Percentiles rank a stretch among this genome's conserved stretches.
phyloP scores from a whole-genome alignment of 1,140 invertebrate genomes.

The Andrena cerasifolii region DNA sequence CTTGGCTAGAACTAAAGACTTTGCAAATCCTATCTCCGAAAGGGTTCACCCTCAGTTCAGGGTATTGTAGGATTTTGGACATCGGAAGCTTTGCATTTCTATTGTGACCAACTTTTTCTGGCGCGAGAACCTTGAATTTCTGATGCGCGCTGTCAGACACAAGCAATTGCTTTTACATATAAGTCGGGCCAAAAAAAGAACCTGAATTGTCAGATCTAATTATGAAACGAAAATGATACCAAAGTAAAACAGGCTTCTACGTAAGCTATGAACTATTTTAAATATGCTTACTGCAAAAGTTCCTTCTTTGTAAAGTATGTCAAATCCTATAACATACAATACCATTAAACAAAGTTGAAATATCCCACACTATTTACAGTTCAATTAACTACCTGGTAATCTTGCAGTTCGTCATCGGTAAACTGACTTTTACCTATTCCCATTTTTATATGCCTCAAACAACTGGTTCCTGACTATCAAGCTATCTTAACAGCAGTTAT shows the following conservation, averaged over 20 bases:
- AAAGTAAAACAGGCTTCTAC: too few species aligned
- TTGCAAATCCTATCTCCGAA: slow-evolving; percentile 95
- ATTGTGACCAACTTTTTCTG: slow-evolving; percentile 92
- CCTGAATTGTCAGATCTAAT: too few species aligned
- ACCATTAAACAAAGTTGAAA: slow-evolving; percentile 7
- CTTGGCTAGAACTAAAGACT: slow-evolving; percentile 95
- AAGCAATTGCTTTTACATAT: background rate
- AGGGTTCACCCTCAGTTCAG: slow-evolving; percentile 91
- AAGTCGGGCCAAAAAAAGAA: slow-evolving; percentile 16
- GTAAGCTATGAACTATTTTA: too few species aligned
- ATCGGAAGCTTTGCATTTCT: slow-evolving; percentile 93
- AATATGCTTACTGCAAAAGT: slow-evolving; percentile 91
- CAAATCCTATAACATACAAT: slow-evolving; percentile 87
- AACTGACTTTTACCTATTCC: slow-evolving; percentile 92
- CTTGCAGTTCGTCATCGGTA: slow-evolving; percentile 93
- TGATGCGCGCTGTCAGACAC: slow-evolving; percentile 88
- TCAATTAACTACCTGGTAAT: slow-evolving; percentile 88
- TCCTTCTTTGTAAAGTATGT: slow-evolving; percentile 96
- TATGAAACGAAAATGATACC: too few species aligned
- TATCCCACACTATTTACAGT: background rate
- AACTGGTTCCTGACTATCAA: background rate
- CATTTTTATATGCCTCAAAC: slow-evolving; percentile 81
- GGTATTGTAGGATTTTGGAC: slow-evolving; percentile 90
- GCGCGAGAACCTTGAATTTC: slow-evolving; percentile 92
- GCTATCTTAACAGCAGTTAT: background rate